A percentile compares a stretch with the other conserved stretches of the same genome.
These are phyloP conservation scores for Phengaris alcon DNA, from an alignment of 2,888 invertebrate genomes.

Conservation along the genomic window DNA sequence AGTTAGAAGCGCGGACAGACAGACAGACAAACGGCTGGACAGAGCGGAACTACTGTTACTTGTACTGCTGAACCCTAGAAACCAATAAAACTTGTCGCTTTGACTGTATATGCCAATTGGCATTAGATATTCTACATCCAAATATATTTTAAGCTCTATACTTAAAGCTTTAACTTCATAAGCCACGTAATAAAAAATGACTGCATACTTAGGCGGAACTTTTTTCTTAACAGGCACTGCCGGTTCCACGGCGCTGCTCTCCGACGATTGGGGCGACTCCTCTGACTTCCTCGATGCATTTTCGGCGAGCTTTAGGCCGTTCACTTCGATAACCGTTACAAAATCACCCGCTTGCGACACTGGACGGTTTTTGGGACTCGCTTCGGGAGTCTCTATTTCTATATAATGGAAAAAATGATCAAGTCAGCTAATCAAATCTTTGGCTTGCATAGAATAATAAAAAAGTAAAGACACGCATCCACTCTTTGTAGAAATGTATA, in stretches of 20 bases:
- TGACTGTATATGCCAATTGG: no score
- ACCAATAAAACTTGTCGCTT: no score
- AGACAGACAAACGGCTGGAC: no score
- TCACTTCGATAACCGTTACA: slow-evolving; percentile 93
- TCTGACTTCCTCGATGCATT: slow-evolving; percentile 65
- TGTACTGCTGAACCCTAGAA: no score
- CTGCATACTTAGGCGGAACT: slow-evolving; percentile 81
- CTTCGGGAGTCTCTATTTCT: slow-evolving; percentile 67
- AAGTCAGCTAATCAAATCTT: background rate
- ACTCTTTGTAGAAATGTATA: background rate
- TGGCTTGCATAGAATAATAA: background rate
- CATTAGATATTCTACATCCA: no score
- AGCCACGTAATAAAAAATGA: slow-evolving; percentile 1
- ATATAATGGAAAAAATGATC: slow-evolving; percentile 43
- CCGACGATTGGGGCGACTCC: slow-evolving; percentile 65
- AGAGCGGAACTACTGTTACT: no score
- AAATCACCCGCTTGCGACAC: slow-evolving; percentile 82
- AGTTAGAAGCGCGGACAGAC: no score
- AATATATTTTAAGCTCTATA: no score
- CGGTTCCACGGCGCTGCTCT: slow-evolving; percentile 79
- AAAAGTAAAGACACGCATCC: background rate
- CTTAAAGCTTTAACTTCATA: background rate
- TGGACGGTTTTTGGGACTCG: slow-evolving; percentile 73
- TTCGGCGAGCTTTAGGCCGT: slow-evolving; percentile 83
- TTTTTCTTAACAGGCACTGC: slow-evolving; percentile 80